Conservation (phyloP, 2,888 invertebrate species). For the Sarcophaga subvicina region DNA sequence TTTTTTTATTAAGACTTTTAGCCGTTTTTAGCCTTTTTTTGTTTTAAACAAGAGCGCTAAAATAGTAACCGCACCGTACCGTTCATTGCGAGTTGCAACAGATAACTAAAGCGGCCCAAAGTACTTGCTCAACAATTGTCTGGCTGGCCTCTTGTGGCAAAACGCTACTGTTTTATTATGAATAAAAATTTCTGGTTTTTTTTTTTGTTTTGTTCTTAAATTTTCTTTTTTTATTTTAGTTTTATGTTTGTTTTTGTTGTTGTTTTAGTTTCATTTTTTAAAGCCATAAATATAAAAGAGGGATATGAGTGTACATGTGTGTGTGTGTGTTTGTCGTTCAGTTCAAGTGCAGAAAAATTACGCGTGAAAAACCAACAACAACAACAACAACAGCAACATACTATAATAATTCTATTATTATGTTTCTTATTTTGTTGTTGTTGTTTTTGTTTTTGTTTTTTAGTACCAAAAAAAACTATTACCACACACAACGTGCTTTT, state of each 20-base stretch:
- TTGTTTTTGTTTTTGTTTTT: background rate
- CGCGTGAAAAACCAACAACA: constrained; percentile 65
- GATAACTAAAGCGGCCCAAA: constrained; percentile 68
- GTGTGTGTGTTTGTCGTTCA: constrained; percentile 45
- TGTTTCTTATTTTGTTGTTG: background rate
- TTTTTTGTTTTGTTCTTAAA: constrained; percentile 54
- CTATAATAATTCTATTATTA: constrained; percentile 22
- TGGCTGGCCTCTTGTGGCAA: constrained; percentile 64
- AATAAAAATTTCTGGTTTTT: constrained; percentile 27
- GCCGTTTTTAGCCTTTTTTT: constrained; percentile 10
- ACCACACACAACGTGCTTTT: constrained; percentile 31
- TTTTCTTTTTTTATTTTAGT: background rate
- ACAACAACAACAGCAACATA: constrained; percentile 39
- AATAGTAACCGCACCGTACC: constrained; percentile 59
- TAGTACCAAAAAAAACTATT: constrained; percentile 43
- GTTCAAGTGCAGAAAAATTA: constrained; percentile 68
- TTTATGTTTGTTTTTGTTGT: constrained; percentile 46
- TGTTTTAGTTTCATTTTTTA: background rate
- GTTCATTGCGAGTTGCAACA: constrained; percentile 68
- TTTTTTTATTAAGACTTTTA: constrained; percentile 28
- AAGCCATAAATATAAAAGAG: background rate
- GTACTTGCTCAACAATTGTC: constrained; percentile 66
- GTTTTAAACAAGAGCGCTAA: constrained; percentile 9
- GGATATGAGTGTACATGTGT: constrained; percentile 20
- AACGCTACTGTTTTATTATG: constrained; percentile 49